Percentiles rank a stretch among this genome's conserved stretches.
Conservation (phyloP, 2,113 vertebrate genomes). For the Gila orcuttii region DNA sequence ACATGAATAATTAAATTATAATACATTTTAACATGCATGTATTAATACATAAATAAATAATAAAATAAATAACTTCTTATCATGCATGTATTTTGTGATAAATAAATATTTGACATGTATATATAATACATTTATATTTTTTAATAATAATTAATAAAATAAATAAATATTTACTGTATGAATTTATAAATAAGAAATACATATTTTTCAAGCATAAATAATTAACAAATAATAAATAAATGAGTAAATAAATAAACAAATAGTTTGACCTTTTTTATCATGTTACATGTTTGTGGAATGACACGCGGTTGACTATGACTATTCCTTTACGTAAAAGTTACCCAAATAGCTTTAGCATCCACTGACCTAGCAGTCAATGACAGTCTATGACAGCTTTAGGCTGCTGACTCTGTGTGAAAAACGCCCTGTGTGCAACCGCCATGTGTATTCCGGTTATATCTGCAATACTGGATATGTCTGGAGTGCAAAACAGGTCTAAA, state of each 20-base stretch:
- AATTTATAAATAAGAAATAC: too few relatives aligned
- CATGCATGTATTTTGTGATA: background rate
- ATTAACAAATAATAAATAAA: too few relatives aligned
- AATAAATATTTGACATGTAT: background rate
- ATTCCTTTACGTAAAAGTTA: background rate
- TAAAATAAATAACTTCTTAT: background rate
- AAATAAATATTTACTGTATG: background rate
- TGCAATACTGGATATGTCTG: constrained; percentile 24
- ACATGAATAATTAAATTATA: background rate
- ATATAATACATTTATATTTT: background rate
- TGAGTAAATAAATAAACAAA: too few relatives aligned
- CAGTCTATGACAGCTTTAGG: background rate
- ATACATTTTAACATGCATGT: background rate
- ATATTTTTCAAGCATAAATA: too few relatives aligned
- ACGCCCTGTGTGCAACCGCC: background rate
- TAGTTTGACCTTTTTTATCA: background rate
- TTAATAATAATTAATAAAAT: background rate
- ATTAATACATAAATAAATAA: background rate
- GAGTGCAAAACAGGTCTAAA: background rate
- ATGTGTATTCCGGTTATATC: constrained; percentile 11
- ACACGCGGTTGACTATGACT: background rate
- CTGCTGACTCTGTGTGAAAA: background rate
- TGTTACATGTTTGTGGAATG: background rate
- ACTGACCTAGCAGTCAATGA: constrained; percentile 4
- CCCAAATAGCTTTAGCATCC: background rate